phyloP scores from a whole-genome alignment of 2,113 vertebrate genomes.

The Ifrita kowaldi region DNA sequence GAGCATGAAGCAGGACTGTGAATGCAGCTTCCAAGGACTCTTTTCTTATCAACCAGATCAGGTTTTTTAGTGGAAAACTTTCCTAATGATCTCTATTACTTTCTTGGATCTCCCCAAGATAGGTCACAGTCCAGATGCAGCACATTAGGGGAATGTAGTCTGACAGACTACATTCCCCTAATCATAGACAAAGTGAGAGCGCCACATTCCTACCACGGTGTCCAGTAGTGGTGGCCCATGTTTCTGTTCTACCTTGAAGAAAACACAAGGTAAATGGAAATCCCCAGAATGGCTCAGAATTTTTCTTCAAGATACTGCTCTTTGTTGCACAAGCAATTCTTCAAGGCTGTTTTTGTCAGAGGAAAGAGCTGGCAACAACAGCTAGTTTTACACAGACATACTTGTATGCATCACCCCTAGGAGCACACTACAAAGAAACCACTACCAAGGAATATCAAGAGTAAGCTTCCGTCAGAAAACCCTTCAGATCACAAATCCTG shows the following conservation, averaged over 20 bases:
- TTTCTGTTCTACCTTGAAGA: not conserved
- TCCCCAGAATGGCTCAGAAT: not conserved
- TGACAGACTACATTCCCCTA: not conserved
- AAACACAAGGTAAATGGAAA: not conserved
- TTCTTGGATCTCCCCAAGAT: not conserved
- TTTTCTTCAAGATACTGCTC: not conserved
- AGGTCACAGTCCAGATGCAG: not conserved
- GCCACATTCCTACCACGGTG: not conserved
- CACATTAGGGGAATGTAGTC: too few relatives aligned
- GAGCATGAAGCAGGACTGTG: not conserved
- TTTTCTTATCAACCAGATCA: not conserved
- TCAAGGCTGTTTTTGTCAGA: not conserved
- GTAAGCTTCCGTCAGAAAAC: not conserved
- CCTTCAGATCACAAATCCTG: not conserved
- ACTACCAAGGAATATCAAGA: not conserved
- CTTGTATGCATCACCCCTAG: not conserved
- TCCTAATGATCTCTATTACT: not conserved
- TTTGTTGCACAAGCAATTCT: not conserved
- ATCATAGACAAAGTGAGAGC: not conserved
- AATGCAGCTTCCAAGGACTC: not conserved
- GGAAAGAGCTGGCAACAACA: not conserved
- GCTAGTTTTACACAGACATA: not conserved
- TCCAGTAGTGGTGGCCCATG: rapidly evolving
- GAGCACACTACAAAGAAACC: not conserved
- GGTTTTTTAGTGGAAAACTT: not conserved